Conservation (phyloP, 2,888 invertebrate genomes). For the Catocala sponsa region DNA sequence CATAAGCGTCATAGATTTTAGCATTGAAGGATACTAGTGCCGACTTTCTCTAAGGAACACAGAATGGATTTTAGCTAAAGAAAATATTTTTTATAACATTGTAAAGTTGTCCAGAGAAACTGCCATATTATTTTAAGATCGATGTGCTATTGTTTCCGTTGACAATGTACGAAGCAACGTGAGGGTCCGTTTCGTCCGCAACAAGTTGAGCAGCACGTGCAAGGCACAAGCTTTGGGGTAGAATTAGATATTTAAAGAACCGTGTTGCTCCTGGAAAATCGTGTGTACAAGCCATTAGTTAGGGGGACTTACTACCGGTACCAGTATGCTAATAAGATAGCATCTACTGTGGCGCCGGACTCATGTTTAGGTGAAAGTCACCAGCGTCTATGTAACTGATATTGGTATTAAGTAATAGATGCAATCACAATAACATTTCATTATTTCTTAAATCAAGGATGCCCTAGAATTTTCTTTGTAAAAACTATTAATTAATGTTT, state of each 20-base stretch:
- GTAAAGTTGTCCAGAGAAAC: slow-evolving; percentile 24
- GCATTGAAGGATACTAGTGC: background rate
- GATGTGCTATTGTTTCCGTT: slow-evolving; percentile 60
- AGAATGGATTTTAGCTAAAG: background rate
- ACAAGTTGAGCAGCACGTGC: slow-evolving; percentile 52
- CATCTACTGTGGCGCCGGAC: slow-evolving; percentile 52
- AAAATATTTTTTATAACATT: slow-evolving; percentile 13
- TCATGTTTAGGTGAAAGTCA: slow-evolving; percentile 59
- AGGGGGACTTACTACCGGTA: slow-evolving; percentile 41
- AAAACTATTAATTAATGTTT: background rate
- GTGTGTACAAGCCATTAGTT: slow-evolving; percentile 31
- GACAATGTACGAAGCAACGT: slow-evolving; percentile 55
- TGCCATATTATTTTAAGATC: slow-evolving; percentile 49
- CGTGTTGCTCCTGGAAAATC: slow-evolving; percentile 29
- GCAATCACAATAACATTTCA: slow-evolving; percentile 1
- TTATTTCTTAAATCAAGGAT: background rate
- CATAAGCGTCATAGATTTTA: background rate
- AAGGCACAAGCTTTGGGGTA: slow-evolving; percentile 31
- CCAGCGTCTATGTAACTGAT: slow-evolving; percentile 29
- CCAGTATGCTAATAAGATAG: slow-evolving; percentile 62
- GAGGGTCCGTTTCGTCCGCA: slow-evolving; percentile 49
- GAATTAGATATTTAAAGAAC: slow-evolving; percentile 32
- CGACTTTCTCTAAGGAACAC: no score
- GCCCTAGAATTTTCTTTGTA: background rate
- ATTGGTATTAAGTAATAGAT: slow-evolving; percentile 35